phyloP scores from a whole-genome alignment of 2,888 invertebrate genomes.

The Schizotus pectinicornis region DNA sequence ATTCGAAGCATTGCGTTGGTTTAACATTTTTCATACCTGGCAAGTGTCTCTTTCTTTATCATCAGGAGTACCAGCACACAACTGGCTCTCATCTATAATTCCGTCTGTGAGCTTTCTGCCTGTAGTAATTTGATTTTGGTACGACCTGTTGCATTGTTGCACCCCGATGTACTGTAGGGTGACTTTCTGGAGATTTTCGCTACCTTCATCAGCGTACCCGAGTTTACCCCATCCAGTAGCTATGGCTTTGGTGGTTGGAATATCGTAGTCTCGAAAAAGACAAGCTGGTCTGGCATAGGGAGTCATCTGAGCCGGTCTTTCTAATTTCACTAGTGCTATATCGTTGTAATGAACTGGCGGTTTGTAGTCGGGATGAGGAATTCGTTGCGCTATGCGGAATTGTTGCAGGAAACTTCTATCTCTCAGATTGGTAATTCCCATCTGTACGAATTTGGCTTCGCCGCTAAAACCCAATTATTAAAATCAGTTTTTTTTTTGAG shows the following conservation, averaged over 20 bases:
- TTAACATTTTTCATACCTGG: constrained; percentile 49
- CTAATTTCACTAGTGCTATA: constrained; percentile 59
- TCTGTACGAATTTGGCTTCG: constrained; percentile 51
- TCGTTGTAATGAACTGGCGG: constrained; percentile 58
- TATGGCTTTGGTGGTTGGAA: constrained; percentile 45
- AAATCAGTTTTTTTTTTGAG: no score
- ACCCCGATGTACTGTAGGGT: constrained; percentile 55
- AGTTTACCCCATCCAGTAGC: constrained; percentile 61
- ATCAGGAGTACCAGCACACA: constrained; percentile 63
- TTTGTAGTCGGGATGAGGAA: constrained; percentile 56
- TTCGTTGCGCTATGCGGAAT: constrained; percentile 40
- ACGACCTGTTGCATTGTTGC: constrained; percentile 52
- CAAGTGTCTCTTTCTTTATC: constrained; percentile 59
- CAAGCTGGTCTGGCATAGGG: constrained; percentile 60
- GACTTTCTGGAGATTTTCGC: constrained; percentile 60
- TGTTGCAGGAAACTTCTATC: constrained; percentile 53
- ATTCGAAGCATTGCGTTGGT: not conserved
- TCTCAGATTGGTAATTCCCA: constrained; percentile 59
- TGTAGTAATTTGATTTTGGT: constrained; percentile 33
- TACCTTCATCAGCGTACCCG: constrained; percentile 45
- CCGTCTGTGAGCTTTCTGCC: constrained; percentile 52
- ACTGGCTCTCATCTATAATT: constrained; percentile 58
- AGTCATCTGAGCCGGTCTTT: constrained; percentile 49
- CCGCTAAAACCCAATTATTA: constrained; percentile 48
- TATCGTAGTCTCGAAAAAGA: constrained; percentile 42